Base-by-base conservation (phyloP, 2,113 vertebrate species). In the Heterochromis multidens region DNA sequence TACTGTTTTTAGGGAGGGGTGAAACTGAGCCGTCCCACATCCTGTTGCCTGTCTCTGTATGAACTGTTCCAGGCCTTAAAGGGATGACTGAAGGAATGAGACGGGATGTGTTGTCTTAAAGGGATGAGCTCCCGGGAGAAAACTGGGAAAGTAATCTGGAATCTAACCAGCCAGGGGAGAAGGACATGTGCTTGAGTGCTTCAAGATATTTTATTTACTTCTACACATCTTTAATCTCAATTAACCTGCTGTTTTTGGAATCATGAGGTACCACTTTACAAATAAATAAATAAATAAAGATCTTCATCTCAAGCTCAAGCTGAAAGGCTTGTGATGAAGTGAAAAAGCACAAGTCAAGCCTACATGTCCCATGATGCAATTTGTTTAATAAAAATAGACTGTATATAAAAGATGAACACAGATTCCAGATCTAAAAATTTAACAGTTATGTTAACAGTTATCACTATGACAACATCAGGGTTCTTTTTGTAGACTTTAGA, bases 101-200 rank as follows among this genome's bases (percentile, higher is more conserved):
- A 70, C 81, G 74, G 89, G 89, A 90, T 67, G 59, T 6, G 4
- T 4, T 37, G 37, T 82, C 84, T 77, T 81, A 80, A 85, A 88
- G 67, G 40, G 60, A 77, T 43, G 43, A 27, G n/a, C 67, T 60
- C 40, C 23, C 37, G 3, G 16, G 2, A 12, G 49, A 65, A 37
- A 19, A 37, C 16, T 49, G 5, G 27, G 16, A 63, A 77, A 58
- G 16, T 33, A 25, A 19, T 31, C 19, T 31, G 23, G 27, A 29
- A 40, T 40, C 2, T 14, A 6, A n/a, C 2, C 77, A 74, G 46
- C 43, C 52, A 37, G 5, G 46, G 46, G 5, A 17, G 16, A 49
- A 7, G 46, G 16, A 29, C 13, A 56, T 3, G 1, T 49, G 27
- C 10, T 23, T 40, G 35, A 65, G 25, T n/a, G 9, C 1, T 23